A percentile compares a stretch with the other conserved stretches of the same genome.
Evolutionary conservation across 2,113 vertebrate species (phyloP).

Genomic region (Dipodomys ordii): DNA sequence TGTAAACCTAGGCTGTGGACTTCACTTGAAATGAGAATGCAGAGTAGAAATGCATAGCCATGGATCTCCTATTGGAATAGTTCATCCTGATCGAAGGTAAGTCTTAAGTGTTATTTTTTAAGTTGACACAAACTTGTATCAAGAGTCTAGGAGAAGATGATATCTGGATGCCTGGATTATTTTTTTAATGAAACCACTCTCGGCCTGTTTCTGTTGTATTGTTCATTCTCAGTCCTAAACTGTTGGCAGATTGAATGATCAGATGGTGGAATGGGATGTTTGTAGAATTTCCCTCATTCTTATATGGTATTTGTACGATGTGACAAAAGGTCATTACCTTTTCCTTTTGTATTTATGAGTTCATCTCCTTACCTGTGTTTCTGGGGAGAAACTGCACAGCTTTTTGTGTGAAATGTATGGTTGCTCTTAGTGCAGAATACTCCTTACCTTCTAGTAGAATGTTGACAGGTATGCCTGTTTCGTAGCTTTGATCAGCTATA

Average conservation of each 20-base stretch:
- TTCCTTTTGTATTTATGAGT: constrained; percentile 7
- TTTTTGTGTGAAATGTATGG: not conserved
- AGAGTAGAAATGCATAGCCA: not conserved
- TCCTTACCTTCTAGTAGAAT: not conserved
- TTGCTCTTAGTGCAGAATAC: not conserved
- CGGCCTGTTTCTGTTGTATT: not conserved
- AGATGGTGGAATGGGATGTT: not conserved
- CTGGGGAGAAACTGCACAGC: not conserved
- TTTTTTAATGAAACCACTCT: not conserved
- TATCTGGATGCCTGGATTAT: not conserved
- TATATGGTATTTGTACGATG: not conserved
- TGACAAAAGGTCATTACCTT: not conserved
- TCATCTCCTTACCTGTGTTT: not conserved
- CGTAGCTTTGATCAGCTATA: not conserved
- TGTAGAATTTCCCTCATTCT: not conserved
- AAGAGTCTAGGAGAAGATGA: not conserved
- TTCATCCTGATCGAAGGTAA: not conserved
- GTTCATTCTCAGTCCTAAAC: not conserved
- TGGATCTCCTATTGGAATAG: not conserved
- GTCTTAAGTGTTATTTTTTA: not conserved
- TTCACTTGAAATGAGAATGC: fast-evolving
- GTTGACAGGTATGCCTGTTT: not conserved
- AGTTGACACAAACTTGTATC: not conserved
- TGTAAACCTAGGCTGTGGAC: not conserved
- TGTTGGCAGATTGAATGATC: constrained; percentile 18